phyloP scores from a whole-genome alignment of 1,140 invertebrate species.

The Papilio polyxenes region DNA sequence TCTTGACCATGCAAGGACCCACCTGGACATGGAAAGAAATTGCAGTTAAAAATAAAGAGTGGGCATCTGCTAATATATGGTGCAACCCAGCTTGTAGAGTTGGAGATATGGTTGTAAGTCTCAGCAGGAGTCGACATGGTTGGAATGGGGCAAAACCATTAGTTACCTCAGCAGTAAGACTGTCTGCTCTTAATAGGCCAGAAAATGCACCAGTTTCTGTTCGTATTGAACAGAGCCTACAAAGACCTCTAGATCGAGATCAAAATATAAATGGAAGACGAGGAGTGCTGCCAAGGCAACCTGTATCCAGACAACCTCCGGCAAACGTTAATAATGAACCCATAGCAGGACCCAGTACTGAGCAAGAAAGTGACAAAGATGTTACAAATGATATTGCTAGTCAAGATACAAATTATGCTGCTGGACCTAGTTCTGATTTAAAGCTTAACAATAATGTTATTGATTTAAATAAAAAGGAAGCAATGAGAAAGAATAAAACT shows the following conservation, averaged over 20 bases:
- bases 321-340: constrained; percentile 56
- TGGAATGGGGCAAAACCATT: constrained; percentile 75
- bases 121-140: constrained; percentile 82
- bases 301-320: constrained; percentile 48
- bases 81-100: constrained; percentile 94
- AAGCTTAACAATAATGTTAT: constrained; percentile 52
- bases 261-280: constrained; percentile 87
- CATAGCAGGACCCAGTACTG: constrained; percentile 70
- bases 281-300: constrained; percentile 81
- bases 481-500: constrained; percentile 68
- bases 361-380: constrained; percentile 52
- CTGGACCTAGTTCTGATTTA: constrained; percentile 56
- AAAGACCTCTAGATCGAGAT: constrained; percentile 82
- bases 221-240: constrained; percentile 73
- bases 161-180: constrained; percentile 74
- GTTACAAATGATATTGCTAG: constrained; percentile 55
- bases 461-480: constrained; percentile 64
- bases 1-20: constrained; percentile 83
- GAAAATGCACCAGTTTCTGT: constrained; percentile 69
- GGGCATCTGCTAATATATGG: constrained; percentile 92
- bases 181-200: constrained; percentile 68
- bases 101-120: constrained; percentile 84
- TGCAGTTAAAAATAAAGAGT: constrained; percentile 87
- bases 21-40: constrained; percentile 92
- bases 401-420: constrained; percentile 47